These are phyloP conservation scores for Dendroctonus valens DNA, from an alignment of 1,140 invertebrate species.

Conservation along the genomic window DNA sequence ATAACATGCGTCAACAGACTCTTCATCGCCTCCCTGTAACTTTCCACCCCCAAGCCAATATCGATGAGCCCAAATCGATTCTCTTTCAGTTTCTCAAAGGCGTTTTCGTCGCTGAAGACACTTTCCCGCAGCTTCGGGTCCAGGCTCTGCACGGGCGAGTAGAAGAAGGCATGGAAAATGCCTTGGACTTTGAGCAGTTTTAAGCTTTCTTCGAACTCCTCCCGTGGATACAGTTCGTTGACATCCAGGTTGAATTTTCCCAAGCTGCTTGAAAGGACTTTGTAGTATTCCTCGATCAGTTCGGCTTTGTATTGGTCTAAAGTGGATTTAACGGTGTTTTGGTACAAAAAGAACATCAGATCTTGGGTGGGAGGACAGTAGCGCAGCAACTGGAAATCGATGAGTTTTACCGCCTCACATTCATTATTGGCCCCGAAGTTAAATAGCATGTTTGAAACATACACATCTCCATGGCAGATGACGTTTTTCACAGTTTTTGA, in stretches of 20 bases:
- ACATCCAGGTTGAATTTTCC: conserved; percentile 6
- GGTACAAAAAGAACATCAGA: conserved; percentile 54
- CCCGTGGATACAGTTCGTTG: conserved; percentile 11
- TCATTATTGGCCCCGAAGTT: conserved; percentile 50
- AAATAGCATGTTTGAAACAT: conserved; percentile 63
- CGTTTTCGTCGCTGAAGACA: background rate
- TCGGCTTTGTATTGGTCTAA: conserved; percentile 23
- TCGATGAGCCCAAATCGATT: conserved; percentile 1
- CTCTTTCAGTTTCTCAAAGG: background rate
- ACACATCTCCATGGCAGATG: conserved; percentile 61
- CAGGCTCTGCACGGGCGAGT: background rate
- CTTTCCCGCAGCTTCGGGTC: conserved; percentile 8
- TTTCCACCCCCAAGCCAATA: background rate
- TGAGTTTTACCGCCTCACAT: conserved; percentile 52
- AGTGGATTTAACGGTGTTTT: conserved; percentile 53
- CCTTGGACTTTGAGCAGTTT: conserved; percentile 6
- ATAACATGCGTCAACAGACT: conserved; percentile 1
- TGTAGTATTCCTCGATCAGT: conserved; percentile 21
- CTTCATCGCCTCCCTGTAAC: background rate
- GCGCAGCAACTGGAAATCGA: conserved; percentile 64
- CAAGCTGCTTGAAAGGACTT: conserved; percentile 6
- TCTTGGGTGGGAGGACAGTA: conserved; percentile 57
- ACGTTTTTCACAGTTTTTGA: conserved; percentile 57
- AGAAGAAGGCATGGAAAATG: conserved; percentile 5
- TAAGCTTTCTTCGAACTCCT: conserved; percentile 7